phyloP scores from a whole-genome alignment of 2,797 vertebrate genomes.

The Meriones psammophilus region DNA sequence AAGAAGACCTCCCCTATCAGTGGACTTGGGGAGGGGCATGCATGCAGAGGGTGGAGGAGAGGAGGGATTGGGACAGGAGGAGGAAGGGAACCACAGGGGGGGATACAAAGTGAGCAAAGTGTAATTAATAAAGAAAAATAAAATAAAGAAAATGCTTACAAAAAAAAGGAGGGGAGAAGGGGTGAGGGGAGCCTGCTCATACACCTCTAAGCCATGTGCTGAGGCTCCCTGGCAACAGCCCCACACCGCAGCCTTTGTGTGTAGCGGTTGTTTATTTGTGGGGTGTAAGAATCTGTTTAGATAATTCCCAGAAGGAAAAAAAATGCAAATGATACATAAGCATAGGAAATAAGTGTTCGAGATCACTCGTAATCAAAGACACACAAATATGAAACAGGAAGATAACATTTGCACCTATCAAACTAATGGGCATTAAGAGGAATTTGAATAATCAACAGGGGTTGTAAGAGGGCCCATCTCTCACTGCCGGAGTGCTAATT shows the following conservation, averaged over 20 bases:
- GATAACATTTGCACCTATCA: slow-evolving; percentile 63
- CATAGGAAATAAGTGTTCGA: slow-evolving; percentile 62
- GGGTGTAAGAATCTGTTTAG: slow-evolving; percentile 7
- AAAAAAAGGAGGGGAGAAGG: slow-evolving; percentile 37
- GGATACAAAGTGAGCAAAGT: too few species aligned
- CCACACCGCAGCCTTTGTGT: not conserved
- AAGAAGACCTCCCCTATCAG: too few species aligned
- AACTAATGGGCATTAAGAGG: slow-evolving; percentile 66
- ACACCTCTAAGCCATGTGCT: slow-evolving; percentile 30
- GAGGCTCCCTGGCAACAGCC: not conserved
- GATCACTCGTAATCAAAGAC: slow-evolving; percentile 75
- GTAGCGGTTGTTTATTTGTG: not conserved
- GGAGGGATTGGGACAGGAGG: too few species aligned
- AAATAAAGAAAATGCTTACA: too few species aligned
- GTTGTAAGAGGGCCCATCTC: not conserved
- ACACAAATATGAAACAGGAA: slow-evolving; percentile 66
- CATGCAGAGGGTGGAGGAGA: too few species aligned
- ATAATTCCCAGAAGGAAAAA: slow-evolving; percentile 69
- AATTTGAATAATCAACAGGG: not conserved
- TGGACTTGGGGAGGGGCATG: too few species aligned
- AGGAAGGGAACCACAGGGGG: too few species aligned
- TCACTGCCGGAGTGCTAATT: not conserved
- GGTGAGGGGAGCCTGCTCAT: not conserved
- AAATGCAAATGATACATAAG: slow-evolving; percentile 69
- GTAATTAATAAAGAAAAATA: too few species aligned